phyloP scores from a whole-genome alignment of 2,113 vertebrate genomes.

The Megaceryle torquata region DNA sequence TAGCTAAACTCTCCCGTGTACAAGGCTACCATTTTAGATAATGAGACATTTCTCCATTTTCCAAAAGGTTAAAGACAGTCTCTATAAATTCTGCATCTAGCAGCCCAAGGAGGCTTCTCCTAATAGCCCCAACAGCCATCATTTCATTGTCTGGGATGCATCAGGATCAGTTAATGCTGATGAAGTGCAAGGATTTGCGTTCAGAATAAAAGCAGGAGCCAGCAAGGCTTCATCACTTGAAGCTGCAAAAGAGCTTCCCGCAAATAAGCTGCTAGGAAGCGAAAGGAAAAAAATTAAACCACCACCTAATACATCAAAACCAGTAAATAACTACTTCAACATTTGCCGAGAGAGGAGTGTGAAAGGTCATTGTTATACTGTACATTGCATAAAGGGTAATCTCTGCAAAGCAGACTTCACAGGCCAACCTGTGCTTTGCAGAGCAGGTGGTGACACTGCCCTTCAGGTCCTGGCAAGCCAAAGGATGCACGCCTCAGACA shows the following conservation, averaged over 20 bases:
- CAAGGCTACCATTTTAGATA: slow-evolving; percentile 60
- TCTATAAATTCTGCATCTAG: slow-evolving; percentile 58
- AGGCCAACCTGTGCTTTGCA: neutral
- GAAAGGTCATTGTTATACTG: neutral
- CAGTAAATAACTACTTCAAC: neutral
- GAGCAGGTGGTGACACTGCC: slow-evolving; percentile 48
- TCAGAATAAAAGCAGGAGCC: slow-evolving; percentile 37
- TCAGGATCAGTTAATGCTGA: slow-evolving; percentile 53
- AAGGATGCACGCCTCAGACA: neutral
- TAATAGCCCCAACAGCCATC: slow-evolving; percentile 40
- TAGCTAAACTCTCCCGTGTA: slow-evolving; percentile 22
- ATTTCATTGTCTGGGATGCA: slow-evolving; percentile 60
- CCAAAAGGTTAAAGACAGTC: slow-evolving; percentile 50
- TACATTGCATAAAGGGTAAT: neutral
- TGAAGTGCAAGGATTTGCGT: slow-evolving; percentile 21
- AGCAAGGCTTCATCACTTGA: slow-evolving; percentile 8
- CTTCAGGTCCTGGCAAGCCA: neutral
- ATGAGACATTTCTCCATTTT: slow-evolving; percentile 59
- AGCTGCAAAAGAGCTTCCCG: neutral
- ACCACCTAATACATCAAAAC: neutral
- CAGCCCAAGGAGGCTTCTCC: slow-evolving; percentile 23
- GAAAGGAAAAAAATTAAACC: neutral
- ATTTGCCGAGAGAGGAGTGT: neutral
- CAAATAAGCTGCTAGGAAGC: neutral
- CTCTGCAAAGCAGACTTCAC: neutral